Conservation (phyloP, 2,113 vertebrate species). For the Nyctibius bracteatus region DNA sequence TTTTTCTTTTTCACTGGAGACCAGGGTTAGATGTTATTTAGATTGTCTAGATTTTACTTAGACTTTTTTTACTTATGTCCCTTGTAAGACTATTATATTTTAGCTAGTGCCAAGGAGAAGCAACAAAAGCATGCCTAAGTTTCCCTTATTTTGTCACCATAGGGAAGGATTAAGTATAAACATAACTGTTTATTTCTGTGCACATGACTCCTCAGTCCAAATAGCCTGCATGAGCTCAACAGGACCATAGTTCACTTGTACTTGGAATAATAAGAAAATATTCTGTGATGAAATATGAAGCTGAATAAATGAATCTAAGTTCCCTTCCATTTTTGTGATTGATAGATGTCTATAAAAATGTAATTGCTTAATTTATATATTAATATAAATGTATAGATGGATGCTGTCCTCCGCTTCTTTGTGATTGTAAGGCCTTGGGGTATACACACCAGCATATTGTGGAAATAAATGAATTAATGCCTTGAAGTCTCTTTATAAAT, state of each 20-base stretch:
- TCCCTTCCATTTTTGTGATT: not conserved
- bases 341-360: not conserved
- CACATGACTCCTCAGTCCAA: not conserved
- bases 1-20: not conserved
- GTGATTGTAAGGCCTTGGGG: not conserved
- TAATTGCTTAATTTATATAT: not conserved
- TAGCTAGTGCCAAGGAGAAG: accelerated
- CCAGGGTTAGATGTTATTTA: not conserved
- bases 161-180: not conserved
- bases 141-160: not conserved
- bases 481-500: not conserved
- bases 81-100: not conserved
- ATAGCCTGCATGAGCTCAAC: not conserved
- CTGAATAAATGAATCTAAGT: not conserved
- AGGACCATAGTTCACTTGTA: not conserved
- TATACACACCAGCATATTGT: not conserved
- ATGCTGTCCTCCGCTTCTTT: not conserved
- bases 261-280: not conserved
- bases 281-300: not conserved
- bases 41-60: not conserved
- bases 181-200: not conserved
- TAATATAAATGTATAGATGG: not conserved
- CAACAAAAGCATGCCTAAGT: not conserved
- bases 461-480: not conserved
- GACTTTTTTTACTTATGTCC: not conserved